phyloP scores from a whole-genome alignment of 2,797 vertebrate species.

The Synaphobranchus kaupii region DNA sequence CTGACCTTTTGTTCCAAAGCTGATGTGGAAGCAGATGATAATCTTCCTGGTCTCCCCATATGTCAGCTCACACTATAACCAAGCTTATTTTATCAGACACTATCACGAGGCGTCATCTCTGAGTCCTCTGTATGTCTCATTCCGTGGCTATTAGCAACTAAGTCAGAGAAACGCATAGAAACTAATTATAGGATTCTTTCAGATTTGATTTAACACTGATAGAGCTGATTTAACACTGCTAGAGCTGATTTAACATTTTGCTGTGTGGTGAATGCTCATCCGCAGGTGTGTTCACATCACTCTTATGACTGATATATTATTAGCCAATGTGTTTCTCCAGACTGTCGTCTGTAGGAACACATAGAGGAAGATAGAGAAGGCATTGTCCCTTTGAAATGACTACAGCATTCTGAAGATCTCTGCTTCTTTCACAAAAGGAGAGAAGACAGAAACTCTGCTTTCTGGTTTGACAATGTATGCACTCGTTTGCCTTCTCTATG shows the following conservation, averaged over 20 bases:
- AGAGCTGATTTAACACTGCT: too few relatives aligned
- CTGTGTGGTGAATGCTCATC: neutral
- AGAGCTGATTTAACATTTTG: too few relatives aligned
- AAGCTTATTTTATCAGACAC: neutral
- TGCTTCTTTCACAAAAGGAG: neutral
- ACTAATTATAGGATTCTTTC: neutral
- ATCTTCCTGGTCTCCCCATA: neutral
- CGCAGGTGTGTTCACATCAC: neutral
- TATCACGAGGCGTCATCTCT: too few relatives aligned
- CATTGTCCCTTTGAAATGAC: neutral
- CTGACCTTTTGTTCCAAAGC: neutral
- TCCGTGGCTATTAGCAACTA: neutral
- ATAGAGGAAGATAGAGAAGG: neutral
- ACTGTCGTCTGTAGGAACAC: neutral
- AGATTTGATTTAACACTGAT: too few relatives aligned
- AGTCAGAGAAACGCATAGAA: neutral
- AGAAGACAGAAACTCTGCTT: neutral
- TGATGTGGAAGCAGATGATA: neutral
- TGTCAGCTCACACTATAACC: neutral
- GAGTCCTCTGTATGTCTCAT: neutral
- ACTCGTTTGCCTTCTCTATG: neutral
- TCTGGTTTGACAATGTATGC: neutral
- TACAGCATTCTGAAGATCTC: neutral
- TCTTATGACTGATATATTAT: neutral
- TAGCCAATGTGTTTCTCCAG: neutral